Base-by-base conservation (phyloP, 2,113 vertebrate species). In the Galbula dea region DNA sequence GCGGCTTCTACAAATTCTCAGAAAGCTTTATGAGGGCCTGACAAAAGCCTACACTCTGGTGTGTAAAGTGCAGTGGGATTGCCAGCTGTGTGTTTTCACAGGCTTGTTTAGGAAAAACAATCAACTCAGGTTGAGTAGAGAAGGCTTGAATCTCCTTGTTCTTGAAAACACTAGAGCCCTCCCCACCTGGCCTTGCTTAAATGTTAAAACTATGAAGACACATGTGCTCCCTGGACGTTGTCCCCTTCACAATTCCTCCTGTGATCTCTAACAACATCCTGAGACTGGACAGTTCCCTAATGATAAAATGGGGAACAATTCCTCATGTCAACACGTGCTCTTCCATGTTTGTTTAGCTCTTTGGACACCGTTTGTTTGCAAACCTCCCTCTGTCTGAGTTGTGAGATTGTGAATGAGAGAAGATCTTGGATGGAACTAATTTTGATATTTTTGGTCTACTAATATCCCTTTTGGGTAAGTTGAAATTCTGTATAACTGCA, bases 301-400 rank as follows among this genome's bases (percentile, higher is more conserved):
- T 80, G 83, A 62, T 46, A 80, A 93, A 76, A 4, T 58, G 55
- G 82, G 83, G 94, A 78, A 79, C 83, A 45, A 18, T 94, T 96
- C 86, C 66, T 96, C 83, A 90, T 90, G 61, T 43, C 30, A 36
- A 97, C 95, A 95, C 93, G 90, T 97, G 92, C 57, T 96, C 49
- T 77, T 92, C 71, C 71, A 43, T 3, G 0, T 84, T 81, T 84
- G n/a, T 65, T 94, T 74, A 87, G 75, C 85, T 76, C 9, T 92
- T 74, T 91, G 94, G 59, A 74, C 0, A 4, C 49, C 30, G 11
- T 94, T 95, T 79, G 57, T 80, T 96, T 93, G 62, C 73, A 83
- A 63, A 54, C 57, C 59, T 86, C 52, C 23, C 52, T 93, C 91
- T 29, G 30, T 86, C 65, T 52, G 68, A 90, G 71, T 9, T 1